phyloP scores from a whole-genome alignment of 2,888 invertebrate species.

The Strigamia transsilvanica region DNA sequence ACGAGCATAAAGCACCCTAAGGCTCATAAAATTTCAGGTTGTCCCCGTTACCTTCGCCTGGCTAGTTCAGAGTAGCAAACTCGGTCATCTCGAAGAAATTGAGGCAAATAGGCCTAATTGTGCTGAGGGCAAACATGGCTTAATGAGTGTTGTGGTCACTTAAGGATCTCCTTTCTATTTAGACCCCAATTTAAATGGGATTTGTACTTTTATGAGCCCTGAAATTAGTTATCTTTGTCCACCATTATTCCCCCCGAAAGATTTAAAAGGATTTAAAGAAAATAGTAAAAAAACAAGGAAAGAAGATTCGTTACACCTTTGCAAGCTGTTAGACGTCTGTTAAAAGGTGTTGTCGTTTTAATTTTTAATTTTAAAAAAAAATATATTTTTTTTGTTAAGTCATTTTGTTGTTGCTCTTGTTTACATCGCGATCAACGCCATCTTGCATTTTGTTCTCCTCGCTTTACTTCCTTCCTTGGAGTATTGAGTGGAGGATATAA shows the following conservation, averaged over 20 bases:
- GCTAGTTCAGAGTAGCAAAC: slow-evolving; percentile 38
- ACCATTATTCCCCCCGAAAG: background rate
- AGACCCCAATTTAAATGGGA: slow-evolving; percentile 43
- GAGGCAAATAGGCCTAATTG: slow-evolving; percentile 49
- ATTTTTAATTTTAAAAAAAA: background rate
- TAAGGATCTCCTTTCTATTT: slow-evolving; percentile 36
- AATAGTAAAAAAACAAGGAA: no score
- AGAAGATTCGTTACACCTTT: no score
- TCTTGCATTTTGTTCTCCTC: slow-evolving; percentile 2
- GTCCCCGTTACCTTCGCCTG: slow-evolving; percentile 47
- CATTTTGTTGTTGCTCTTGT: background rate
- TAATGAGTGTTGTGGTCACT: slow-evolving; percentile 49
- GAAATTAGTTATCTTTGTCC: background rate
- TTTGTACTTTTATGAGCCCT: slow-evolving; percentile 33
- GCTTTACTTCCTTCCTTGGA: background rate
- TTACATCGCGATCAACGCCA: slow-evolving; percentile 17
- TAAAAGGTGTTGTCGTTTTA: background rate
- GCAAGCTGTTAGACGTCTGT: background rate
- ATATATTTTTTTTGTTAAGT: background rate
- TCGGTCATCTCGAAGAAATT: slow-evolving; percentile 33
- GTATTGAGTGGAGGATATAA: slow-evolving; percentile 36
- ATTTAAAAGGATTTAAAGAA: no score
- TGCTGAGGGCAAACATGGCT: slow-evolving; percentile 49
- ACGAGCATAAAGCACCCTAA: slow-evolving; percentile 40
- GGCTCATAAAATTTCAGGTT: slow-evolving; percentile 49